These are phyloP conservation scores for Sandelia bainsii DNA, from an alignment of 2,797 vertebrate species.

Conservation along the genomic window DNA sequence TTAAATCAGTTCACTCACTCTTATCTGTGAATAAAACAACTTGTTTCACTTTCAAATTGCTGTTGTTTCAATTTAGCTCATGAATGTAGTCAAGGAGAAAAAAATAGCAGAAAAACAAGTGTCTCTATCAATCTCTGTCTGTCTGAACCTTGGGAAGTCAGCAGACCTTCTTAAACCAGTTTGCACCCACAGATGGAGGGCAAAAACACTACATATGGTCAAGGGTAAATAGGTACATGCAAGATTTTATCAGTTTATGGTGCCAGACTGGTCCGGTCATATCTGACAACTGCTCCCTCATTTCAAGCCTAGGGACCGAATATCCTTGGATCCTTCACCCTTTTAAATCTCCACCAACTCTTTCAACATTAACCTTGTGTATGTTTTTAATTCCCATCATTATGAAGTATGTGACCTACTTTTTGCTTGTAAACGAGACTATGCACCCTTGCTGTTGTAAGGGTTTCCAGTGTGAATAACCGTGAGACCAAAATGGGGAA, in stretches of 20 bases:
- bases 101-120: slow-evolving; percentile 7
- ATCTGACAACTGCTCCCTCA: background rate
- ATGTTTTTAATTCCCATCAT: slow-evolving; percentile 30
- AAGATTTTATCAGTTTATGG: background rate
- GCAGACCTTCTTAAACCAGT: slow-evolving; percentile 25
- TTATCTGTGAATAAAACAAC: slow-evolving; percentile 27
- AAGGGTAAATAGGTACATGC: slow-evolving; percentile 34
- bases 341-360: slow-evolving; percentile 13
- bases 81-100: slow-evolving; percentile 30
- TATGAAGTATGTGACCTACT: slow-evolving; percentile 27
- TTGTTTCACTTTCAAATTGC: background rate
- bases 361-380: slow-evolving; percentile 8
- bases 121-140: slow-evolving; percentile 43
- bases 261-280: background rate
- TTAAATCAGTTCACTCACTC: background rate
- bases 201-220: slow-evolving; percentile 14
- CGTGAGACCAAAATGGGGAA: background rate
- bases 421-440: slow-evolving; percentile 15
- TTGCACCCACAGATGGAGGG: slow-evolving; percentile 21
- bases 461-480: background rate
- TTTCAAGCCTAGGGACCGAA: slow-evolving; percentile 9
- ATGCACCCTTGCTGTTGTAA: slow-evolving; percentile 2
- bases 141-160: slow-evolving; percentile 6
- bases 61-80: slow-evolving; percentile 16
- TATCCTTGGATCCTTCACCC: slow-evolving; percentile 22